These are phyloP conservation scores for Diadumene lineata DNA, from an alignment of 92 coral and sea anemone genomes.

Conservation along the genomic window DNA sequence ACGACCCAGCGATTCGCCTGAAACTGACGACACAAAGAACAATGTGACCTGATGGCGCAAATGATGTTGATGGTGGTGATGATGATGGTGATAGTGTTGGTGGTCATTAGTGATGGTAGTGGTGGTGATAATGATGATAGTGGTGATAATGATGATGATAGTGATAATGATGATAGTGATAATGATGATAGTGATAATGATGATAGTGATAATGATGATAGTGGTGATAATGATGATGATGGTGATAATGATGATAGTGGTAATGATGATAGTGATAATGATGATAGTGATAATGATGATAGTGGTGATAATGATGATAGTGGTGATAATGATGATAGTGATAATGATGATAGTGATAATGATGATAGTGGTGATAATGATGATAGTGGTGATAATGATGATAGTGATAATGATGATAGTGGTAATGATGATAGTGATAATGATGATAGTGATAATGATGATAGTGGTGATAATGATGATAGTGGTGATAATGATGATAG, in stretches of 20 bases:
- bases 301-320: not conserved
- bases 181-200: not conserved
- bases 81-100: not conserved
- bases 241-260: not conserved
- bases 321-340: not conserved
- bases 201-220: not conserved
- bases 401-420: not conserved
- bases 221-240: not conserved
- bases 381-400: not conserved
- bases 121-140: not conserved
- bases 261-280: not conserved
- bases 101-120: not conserved
- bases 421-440: not conserved
- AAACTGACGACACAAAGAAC: not conserved
- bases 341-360: not conserved
- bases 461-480: not conserved
- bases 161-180: not conserved
- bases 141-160: not conserved
- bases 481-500: not conserved
- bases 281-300: not conserved
- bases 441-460: not conserved
- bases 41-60: no score
- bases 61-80: not conserved
- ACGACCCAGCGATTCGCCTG: slow-evolving; percentile 26
- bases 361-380: not conserved